Base-by-base conservation (phyloP, 2,113 vertebrate species). In the Varanus komodoensis region DNA sequence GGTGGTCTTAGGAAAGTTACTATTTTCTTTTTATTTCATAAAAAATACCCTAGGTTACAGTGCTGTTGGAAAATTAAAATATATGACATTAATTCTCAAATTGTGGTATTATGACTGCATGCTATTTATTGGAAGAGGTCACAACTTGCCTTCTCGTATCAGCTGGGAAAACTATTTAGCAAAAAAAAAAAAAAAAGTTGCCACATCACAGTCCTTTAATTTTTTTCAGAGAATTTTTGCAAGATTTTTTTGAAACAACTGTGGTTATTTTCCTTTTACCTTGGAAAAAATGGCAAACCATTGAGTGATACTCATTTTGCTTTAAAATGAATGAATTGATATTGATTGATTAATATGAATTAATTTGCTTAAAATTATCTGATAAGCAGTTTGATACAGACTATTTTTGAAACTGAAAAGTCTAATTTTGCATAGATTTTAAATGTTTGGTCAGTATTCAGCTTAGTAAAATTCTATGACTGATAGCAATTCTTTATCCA, bases 401-500 rank as follows among this genome's bases (percentile, higher is more conserved):
- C 69, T 78, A 34, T 17, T 75, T 88, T 14, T 89, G 85, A 92
- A 94, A 89, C 23, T 14, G 91, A 84, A 86, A 8, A 0, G 8
- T 48, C 89, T 23, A n/a, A 71, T 92, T 87, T 77, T n/a, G 6
- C 57, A 27, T 79, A 34, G 5, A 21, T 78, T 15, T 87, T 2
- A 93, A 82, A 71, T 44, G 50, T 87, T 78, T 87, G 0, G 54
- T 57, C 73, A 89, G 38, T 4, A 25, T 2, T 54, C 14, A 52
- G 75, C 9, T 69, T 57, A 38, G 48, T 84, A 73, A 82, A 89
- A 2, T 85, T 38, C 88, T 3, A 11, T 87, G 4, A 27, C 29
- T 87, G 25, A 64, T 14, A 86, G 50, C 52, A 38, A 64, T 0
- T 0, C 6, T 75, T 29, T 8, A 67, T 21, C 6, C 8, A 32